Base-by-base conservation (phyloP, 2,888 invertebrate genomes). In the Eupithecia tripunctaria region DNA sequence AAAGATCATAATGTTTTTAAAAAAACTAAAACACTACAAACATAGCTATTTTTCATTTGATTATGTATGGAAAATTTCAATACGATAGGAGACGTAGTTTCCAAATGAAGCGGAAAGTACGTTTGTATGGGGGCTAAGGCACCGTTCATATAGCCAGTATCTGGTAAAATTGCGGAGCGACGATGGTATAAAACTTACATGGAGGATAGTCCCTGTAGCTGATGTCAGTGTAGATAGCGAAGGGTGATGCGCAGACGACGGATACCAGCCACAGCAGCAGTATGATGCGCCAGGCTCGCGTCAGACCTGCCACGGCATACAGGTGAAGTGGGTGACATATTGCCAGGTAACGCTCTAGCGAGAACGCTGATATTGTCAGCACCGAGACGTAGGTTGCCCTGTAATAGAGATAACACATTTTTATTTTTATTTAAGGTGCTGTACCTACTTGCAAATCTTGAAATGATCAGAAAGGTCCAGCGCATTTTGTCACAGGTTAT, bases 361-460 rank as follows among this genome's bases (percentile, higher is more conserved):
- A 98, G 90, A 98, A 98, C 2, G 98, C 98, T 7, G 98, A 97
- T 86, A 98, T 98, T 63, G 98, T 98, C 84, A 98, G 92, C 67
- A 98, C 97, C 0, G 98, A 98, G 0, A 98, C 97, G 89, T 98
- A 98, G 7, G 97, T 97, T 8, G 98, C 97, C 90, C 97, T 98
- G 92, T 0, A 68, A 71, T 15, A 51, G 14, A 68, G 18, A 38
- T 12, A 12, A 25, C 0, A 15, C 15, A 15, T 5, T 41, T 41
- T 41, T 41, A n/a, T n/a, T 1, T 41, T 41, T 41, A 15, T 14
- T 0, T 14, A 14, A 38, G 4, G 38, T 36, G 4, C 14, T 3
- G n/a, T 43, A 15, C 5, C 38, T 38, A 14, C 14, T 38, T 38
- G 14, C 38, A 38, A 38, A 38, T 38, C 38, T 38, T 38, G 4